Evolutionary conservation across 2,797 vertebrate genomes (phyloP), one percentile per base, ranked within the genome.

Genomic region (Odontamblyopus lacepedii): DNA sequence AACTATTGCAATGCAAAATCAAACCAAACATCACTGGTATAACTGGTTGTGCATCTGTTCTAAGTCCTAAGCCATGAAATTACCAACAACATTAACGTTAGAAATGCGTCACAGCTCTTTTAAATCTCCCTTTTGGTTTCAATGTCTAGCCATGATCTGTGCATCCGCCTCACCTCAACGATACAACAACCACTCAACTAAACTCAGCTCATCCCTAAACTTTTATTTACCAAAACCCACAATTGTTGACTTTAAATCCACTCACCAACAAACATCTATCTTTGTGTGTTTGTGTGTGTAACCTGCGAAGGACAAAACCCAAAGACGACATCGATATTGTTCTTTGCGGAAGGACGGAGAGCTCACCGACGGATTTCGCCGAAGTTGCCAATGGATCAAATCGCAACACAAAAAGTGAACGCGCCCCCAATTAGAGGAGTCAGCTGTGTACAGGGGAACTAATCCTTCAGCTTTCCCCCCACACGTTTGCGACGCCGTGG

Each of bases 381-480:
- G 82, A 89, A 88, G 83, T 87, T 85, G 78, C 76, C 86, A 78
- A 85, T 75, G 87, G 89, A 85, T 88, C 84, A 83, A 78, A 82
- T 76, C 69, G 70, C 76, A 66, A 84, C 87, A 88, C 50, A 70
- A 35, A 80, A 87, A 83, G 80, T 76, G 78, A 63, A 81, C 82
- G 86, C 82, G 70, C 69, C 87, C 87, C 88, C 90, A 92, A 90
- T 91, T 92, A 91, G 78, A 87, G 85, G 82, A 86, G 87, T 82
- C 84, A 88, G 79, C 79, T 78, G 80, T 85, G 87, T 81, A 80
- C 68, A 76, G 87, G 81, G 83, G 87, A 87, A 88, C 86, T 91
- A 89, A 91, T 92, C 87, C 89, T 15, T 85, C 13, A 71, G 84
- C 76, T 84, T 88, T 81, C 82, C 79, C 79, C 79, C 82, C 83